Evolutionary conservation across 2,797 vertebrate genomes (phyloP), one percentile per base, ranked within the genome.

Genomic region (Parambassis ranga): DNA sequence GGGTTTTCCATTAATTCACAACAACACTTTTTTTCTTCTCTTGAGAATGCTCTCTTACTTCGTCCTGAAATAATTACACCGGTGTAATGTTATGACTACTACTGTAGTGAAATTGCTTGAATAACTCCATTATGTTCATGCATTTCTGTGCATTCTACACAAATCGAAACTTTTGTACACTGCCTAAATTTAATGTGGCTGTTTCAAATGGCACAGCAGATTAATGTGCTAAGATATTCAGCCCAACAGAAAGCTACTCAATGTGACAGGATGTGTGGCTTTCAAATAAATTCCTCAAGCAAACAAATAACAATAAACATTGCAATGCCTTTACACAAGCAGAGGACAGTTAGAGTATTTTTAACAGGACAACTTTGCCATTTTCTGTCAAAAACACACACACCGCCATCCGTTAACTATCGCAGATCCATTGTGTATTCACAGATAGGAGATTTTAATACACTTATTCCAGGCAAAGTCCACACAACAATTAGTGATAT

Each of bases 301-400:
- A 78, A 82, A 83, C 75, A 82, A 86, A 78, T 68, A 71, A 77
- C 75, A 79, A 71, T 74, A 78, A 77, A 80, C 70, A 76, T 76
- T 51, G 65, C 63, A 66, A 79, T 68, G 52, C 37, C 46, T 57
- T 39, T 67, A 67, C 56, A 76, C 79, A 69, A 75, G 66, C 71
- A 48, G 59, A 81, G 58, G 65, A 73, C 52, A 63, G 71, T 79
- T 61, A 51, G 81, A 80, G 60, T 68, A 56, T 67, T 75, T 79
- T 83, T 84, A 79, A 83, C 83, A 83, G 76, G 77, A 81, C 83
- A 71, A 77, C 67, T 66, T 87, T 47, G 19, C 83, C 69, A 74
- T 82, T 76, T 75, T 77, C 47, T 82, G 81, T 84, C 79, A 86
- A 59, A 82, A 84, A 71, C 66, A 79, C 81, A 73, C 69, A 73